These are phyloP conservation scores for Pterophyllum scalare DNA, from an alignment of 2,113 vertebrate genomes.

Conservation along the genomic window DNA sequence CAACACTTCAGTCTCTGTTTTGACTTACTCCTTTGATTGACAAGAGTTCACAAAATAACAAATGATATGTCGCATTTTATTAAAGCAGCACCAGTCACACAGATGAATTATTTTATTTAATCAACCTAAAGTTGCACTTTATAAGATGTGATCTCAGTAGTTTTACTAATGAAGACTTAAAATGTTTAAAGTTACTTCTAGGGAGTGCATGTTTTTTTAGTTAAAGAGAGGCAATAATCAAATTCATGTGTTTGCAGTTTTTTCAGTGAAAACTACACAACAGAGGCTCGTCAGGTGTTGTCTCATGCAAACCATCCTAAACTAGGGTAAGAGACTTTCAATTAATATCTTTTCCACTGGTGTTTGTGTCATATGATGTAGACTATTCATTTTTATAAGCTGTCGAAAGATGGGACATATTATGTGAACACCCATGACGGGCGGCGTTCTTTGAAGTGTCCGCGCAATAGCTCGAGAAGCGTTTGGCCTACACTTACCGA, in stretches of 20 bases:
- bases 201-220: neutral
- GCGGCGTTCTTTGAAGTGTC: too few relatives aligned
- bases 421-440: too few relatives aligned
- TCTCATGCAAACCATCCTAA: slow-evolving; percentile 93
- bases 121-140: neutral
- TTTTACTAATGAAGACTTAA: neutral
- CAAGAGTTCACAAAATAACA: neutral
- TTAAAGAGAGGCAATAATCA: neutral
- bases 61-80: neutral
- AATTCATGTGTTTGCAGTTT: slow-evolving; percentile 79
- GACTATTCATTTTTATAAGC: neutral
- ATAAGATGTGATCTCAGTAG: neutral
- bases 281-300: slow-evolving; percentile 88
- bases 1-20: neutral
- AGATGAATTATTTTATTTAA: neutral
- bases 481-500: too few relatives aligned
- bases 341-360: neutral
- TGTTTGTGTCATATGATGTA: neutral
- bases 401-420: too few relatives aligned
- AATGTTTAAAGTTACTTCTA: neutral
- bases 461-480: too few relatives aligned
- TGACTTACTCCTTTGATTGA: neutral
- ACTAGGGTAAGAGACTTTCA: slow-evolving; percentile 86
- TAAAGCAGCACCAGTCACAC: neutral
- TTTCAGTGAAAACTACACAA: slow-evolving; percentile 93